Evolutionary conservation across 2,888 invertebrate species (phyloP).

Genomic region (Gibbula magus): DNA sequence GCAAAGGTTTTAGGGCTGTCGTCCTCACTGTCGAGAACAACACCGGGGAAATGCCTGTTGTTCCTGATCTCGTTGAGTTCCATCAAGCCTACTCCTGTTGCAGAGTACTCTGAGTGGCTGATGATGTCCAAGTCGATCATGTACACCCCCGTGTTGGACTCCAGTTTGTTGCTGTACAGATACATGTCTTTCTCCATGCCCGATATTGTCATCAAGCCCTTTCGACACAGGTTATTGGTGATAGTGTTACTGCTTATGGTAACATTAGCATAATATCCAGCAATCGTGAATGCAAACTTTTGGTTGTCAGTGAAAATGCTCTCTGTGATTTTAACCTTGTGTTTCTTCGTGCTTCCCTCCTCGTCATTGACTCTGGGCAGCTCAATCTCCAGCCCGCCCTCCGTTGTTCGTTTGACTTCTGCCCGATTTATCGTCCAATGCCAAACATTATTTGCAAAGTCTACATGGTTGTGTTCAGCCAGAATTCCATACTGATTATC

Average conservation of each 20-base stretch:
- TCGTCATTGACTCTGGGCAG: slow-evolving; percentile 86
- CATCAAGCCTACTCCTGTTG: slow-evolving; percentile 84
- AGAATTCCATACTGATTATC: slow-evolving; percentile 90
- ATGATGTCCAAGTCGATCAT: slow-evolving; percentile 91
- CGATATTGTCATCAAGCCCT: slow-evolving; percentile 75
- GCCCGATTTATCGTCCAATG: slow-evolving; percentile 93
- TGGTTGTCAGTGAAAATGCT: slow-evolving; percentile 91
- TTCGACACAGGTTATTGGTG: slow-evolving; percentile 86
- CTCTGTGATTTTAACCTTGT: slow-evolving; percentile 90
- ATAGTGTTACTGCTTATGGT: slow-evolving; percentile 91
- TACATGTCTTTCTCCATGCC: slow-evolving; percentile 98
- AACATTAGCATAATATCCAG: slow-evolving; percentile 93
- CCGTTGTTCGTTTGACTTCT: slow-evolving; percentile 88
- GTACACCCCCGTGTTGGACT: slow-evolving; percentile 86
- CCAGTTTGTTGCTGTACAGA: slow-evolving; percentile 87
- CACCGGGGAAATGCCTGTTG: slow-evolving; percentile 51
- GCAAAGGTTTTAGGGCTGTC: slow-evolving; percentile 80
- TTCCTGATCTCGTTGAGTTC: slow-evolving; percentile 58
- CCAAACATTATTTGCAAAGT: slow-evolving; percentile 97
- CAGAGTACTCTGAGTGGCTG: slow-evolving; percentile 89
- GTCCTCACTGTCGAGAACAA: slow-evolving; percentile 37
- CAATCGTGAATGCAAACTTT: slow-evolving; percentile 88
- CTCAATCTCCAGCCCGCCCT: slow-evolving; percentile 90
- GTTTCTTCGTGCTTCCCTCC: slow-evolving; percentile 75
- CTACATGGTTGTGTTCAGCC: slow-evolving; percentile 90